Percentiles rank a stretch among this genome's conserved stretches.
phyloP scores from a whole-genome alignment of 2,113 vertebrate species.

The Pseudolaguvia tuberculata region DNA sequence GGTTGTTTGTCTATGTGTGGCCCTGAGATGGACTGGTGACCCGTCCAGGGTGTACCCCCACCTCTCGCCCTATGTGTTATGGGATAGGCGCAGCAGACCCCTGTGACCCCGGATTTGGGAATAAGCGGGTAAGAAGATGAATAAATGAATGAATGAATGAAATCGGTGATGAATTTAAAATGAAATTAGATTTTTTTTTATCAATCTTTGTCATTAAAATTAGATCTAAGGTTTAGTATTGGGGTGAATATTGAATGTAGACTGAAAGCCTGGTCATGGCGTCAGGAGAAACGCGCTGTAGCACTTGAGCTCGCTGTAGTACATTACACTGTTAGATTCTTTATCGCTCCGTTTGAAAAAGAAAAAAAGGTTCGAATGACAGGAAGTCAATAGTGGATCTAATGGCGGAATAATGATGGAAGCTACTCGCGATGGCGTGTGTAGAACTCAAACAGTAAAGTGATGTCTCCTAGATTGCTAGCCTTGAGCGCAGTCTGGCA shows the following conservation, averaged over 20 bases:
- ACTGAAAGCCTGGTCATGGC: neutral
- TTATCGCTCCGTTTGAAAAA: conserved; percentile 13
- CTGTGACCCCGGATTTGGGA: no score
- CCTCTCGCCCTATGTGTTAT: no score
- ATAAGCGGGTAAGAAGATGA: no score
- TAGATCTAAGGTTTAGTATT: neutral
- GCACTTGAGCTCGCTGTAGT: neutral
- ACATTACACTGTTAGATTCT: neutral
- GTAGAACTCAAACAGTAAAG: conserved; percentile 18
- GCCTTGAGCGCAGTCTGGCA: conserved; percentile 15
- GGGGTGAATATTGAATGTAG: neutral
- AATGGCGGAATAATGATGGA: conserved; percentile 35
- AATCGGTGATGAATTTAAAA: no score
- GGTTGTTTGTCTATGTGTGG: no score
- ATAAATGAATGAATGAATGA: no score
- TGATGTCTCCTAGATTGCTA: conserved; percentile 14
- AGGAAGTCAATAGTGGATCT: conserved; percentile 32
- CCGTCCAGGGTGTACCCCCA: no score
- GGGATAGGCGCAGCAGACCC: no score
- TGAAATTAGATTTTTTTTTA: no score
- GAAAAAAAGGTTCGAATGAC: conserved; percentile 12
- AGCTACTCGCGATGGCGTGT: conserved; percentile 15
- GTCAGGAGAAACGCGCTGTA: neutral
- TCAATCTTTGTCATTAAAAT: neutral
- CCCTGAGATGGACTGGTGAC: no score